Base-by-base conservation (phyloP, 2,113 vertebrate species). In the Trinectes maculatus region DNA sequence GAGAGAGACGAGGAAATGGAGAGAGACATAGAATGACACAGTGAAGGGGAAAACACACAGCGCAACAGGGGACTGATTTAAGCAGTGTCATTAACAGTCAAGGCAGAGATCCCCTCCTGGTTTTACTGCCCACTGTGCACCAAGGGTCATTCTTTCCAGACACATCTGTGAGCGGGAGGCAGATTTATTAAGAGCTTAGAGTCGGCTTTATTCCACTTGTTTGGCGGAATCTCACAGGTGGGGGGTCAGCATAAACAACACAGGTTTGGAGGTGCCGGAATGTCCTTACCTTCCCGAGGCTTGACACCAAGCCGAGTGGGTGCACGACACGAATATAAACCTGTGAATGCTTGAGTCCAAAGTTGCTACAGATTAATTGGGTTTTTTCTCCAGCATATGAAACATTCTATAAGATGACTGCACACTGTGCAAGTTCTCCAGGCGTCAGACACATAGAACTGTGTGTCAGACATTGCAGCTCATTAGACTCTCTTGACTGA, bases 101-200 rank as follows among this genome's bases (percentile, higher is more conserved):
- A 80, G 82, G 66, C 66, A 81, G 71, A 80, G 65, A 85, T 87
- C 84, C 88, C 75, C 67, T 81, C 56, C 48, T 43, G 79, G 86
- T 74, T 88, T 79, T 72, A 47, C 58, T 82, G 64, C 83, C 75
- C 74, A 49, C 78, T 77, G 70, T 72, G 77, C 63, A 76, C 77
- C 19, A 6, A 69, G 64, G 87, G 80, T 86, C 84, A 82, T 76
- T 83, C 75, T 80, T 86, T 80, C 72, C 78, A 87, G 77, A 77
- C 61, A 60, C 49, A 80, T 87, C 74, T 72, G 70, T 43, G 78
- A 83, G 82, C 85, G 76, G 79, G 82, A 57, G 73, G 57, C 74
- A 84, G 80, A 77, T 82, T 82, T 82, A 85, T 90, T 87, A 82
- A 87, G 79, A 90, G 87, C 86, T 91, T 85, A 87, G 59, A 82